Evolutionary conservation across 2,797 vertebrate species (phyloP), one percentile per base, ranked within the genome.

Genomic region (Manis javanica): DNA sequence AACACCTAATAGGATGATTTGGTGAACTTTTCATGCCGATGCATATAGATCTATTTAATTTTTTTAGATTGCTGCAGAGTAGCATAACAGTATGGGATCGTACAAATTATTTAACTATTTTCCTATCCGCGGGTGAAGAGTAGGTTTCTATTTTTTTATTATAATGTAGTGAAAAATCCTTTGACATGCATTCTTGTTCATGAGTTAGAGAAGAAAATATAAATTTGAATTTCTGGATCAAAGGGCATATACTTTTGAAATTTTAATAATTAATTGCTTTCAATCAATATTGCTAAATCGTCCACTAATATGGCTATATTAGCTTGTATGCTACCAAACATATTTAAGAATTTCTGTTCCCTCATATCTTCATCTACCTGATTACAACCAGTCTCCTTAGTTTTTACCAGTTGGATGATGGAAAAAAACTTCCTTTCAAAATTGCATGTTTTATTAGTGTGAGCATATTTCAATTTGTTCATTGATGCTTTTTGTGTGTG

Each of bases 261-360:
- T 68, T 88, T 24, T 90, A 64, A 69, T 75, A 82, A 82, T 86
- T 26, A 81, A 75, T 78, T 78, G 39, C 39, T 95, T 91, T 86
- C 85, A 84, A 59, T 24, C 31, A 87, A 23, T 53, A 55, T 5
- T 75, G 34, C 8, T 24, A 81, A 69, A n/a, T 42, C 87, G 23
- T 78, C 57, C 23, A 66, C 26, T 75, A 69, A 37, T 71, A 61
- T n/a, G 55, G 16, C 11, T 39, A 15, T 78, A 37, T 78, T 34
- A 21, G 2, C 71, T 89, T 64, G 49, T 53, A 57, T 29, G 82
- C 1, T 57, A 49, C 21, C 37, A 55, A 57, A 6, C 12, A 34
- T 42, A 91, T 57, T 89, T 86, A 69, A 87, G 23, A 63, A 21
- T 42, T 11, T 61, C 39, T 63, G 12, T 82, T 83, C 82, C 39